Evolutionary conservation across 2,113 vertebrate genomes (phyloP).

Genomic region (Myrmecobius fasciatus): DNA sequence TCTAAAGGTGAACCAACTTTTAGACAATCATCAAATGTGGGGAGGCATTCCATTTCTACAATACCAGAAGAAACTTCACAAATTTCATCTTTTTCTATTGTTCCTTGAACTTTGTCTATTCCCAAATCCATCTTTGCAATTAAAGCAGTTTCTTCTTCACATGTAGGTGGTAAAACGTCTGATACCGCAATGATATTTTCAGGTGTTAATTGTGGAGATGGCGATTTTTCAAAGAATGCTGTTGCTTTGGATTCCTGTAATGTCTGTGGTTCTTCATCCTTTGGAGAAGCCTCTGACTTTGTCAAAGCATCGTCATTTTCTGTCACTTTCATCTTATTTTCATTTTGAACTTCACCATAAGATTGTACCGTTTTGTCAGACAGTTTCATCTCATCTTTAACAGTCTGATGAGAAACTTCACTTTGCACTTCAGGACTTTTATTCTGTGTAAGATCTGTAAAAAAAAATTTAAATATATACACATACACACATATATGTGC

Average conservation of each 20-base stretch:
- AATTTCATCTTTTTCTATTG: slow-evolving; percentile 70
- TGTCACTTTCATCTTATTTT: slow-evolving; percentile 78
- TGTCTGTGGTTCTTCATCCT: slow-evolving; percentile 81
- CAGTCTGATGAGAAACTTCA: slow-evolving; percentile 69
- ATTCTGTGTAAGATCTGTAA: slow-evolving; percentile 77
- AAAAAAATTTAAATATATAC: slow-evolving; percentile 70
- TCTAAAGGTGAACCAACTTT: slow-evolving; percentile 80
- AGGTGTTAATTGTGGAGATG: slow-evolving; percentile 47
- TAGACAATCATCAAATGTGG: slow-evolving; percentile 83
- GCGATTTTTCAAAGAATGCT: slow-evolving; percentile 74
- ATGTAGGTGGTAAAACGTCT: slow-evolving; percentile 65
- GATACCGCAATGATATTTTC: slow-evolving; percentile 59
- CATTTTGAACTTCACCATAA: slow-evolving; percentile 68
- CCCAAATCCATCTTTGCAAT: slow-evolving; percentile 70
- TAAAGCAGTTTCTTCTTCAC: slow-evolving; percentile 60
- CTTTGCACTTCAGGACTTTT: slow-evolving; percentile 77
- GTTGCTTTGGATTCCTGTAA: slow-evolving; percentile 76
- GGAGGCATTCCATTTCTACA: slow-evolving; percentile 81
- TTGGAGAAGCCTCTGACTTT: slow-evolving; percentile 80
- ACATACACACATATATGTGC: background rate
- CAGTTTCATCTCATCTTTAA: slow-evolving; percentile 75
- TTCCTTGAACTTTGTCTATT: slow-evolving; percentile 59
- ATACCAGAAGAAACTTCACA: slow-evolving; percentile 67
- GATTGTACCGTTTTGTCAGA: slow-evolving; percentile 77
- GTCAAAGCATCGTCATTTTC: slow-evolving; percentile 70